Evolutionary conservation across 2,113 vertebrate genomes (phyloP).

Genomic region (Cryptomyrus ogoouensis): DNA sequence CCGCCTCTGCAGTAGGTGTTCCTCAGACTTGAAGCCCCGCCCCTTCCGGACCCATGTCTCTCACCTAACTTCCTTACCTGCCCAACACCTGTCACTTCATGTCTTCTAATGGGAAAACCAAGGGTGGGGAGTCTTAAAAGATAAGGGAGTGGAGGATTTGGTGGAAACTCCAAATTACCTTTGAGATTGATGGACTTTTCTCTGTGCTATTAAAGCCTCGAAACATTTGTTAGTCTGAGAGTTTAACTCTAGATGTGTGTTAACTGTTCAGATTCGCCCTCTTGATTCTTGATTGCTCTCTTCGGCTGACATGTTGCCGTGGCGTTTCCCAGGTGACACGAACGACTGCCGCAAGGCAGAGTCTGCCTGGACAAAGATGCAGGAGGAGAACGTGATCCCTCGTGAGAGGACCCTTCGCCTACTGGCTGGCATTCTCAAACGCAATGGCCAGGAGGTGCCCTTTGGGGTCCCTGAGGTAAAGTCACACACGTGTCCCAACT

Average conservation of each 20-base stretch:
- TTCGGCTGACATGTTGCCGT: background rate
- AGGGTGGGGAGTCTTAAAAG: background rate
- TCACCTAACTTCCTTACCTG: background rate
- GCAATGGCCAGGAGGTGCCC: constrained; percentile 75
- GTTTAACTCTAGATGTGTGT: constrained; percentile 30
- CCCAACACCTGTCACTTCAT: background rate
- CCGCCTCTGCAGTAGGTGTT: constrained; percentile 73
- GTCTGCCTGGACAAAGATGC: constrained; percentile 83
- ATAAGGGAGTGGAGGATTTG: background rate
- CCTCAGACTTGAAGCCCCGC: background rate
- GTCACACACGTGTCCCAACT: background rate
- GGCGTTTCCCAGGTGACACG: constrained; percentile 60
- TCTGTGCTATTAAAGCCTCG: background rate
- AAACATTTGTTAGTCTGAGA: background rate
- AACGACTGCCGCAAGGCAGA: constrained; percentile 76
- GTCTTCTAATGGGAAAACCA: constrained; percentile 5
- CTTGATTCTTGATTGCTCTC: constrained; percentile 45
- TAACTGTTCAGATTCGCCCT: constrained; percentile 52
- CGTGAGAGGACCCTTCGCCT: constrained; percentile 71
- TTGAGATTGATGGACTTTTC: background rate
- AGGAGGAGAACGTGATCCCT: constrained; percentile 87
- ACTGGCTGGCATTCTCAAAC: constrained; percentile 70
- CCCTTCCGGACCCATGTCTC: background rate
- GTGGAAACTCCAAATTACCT: background rate
- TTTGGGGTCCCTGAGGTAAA: constrained; percentile 83